A percentile compares a stretch with the other conserved stretches of the same genome.
phyloP scores from a whole-genome alignment of 2,113 vertebrate species.

The Indicator indicator region DNA sequence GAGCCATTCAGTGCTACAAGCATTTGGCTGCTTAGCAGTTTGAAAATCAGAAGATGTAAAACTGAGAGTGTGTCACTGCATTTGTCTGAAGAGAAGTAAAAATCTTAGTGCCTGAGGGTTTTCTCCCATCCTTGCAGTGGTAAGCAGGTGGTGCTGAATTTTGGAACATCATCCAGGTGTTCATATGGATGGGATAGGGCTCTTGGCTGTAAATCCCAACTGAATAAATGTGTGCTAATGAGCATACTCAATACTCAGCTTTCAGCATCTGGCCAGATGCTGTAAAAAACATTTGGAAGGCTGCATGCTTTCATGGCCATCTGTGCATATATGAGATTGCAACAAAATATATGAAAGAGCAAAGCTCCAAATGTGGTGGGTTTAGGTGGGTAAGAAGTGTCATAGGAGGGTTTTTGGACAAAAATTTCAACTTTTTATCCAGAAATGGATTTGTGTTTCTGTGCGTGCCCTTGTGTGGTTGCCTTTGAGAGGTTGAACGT shows the following conservation, averaged over 20 bases:
- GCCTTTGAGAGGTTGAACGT: not conserved
- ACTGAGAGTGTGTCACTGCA: not conserved
- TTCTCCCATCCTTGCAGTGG: not conserved
- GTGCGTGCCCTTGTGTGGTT: fast-evolving
- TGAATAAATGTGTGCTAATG: fast-evolving
- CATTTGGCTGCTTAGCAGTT: not conserved
- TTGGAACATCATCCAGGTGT: fast-evolving
- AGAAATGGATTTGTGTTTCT: not conserved
- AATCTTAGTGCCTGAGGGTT: not conserved
- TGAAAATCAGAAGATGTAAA: not conserved
- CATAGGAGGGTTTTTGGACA: fast-evolving
- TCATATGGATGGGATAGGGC: not conserved
- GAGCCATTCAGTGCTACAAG: not conserved
- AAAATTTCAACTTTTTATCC: fast-evolving
- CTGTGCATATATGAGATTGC: fast-evolving
- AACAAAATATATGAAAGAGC: fast-evolving
- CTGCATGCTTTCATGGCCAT: not conserved
- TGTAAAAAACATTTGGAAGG: not conserved
- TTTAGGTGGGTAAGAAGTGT: not conserved
- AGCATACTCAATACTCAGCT: fast-evolving
- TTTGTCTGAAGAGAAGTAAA: not conserved
- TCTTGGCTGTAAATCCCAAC: not conserved
- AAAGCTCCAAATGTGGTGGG: not conserved
- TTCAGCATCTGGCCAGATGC: not conserved
- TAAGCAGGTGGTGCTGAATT: not conserved